Base-by-base conservation (phyloP, 2,797 vertebrate species). In the Channallabes apus region DNA sequence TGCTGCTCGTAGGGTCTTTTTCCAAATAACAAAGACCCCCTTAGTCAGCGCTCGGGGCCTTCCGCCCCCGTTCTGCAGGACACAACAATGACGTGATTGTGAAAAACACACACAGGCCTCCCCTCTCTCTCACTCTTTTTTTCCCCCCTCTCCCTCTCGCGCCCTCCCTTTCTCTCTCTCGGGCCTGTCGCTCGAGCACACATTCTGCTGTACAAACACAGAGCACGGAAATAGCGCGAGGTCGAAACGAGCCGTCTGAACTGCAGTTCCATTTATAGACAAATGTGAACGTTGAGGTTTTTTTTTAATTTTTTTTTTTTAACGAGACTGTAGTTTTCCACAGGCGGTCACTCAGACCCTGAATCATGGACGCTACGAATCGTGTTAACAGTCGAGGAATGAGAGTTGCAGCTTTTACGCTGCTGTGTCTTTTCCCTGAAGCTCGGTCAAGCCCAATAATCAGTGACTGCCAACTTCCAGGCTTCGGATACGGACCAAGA, bases 1-100 rank as follows among this genome's bases (percentile, higher is more conserved):
- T 56, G 71, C 75, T 54, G 65, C 78, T 82, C 61, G 51, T 78
- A 84, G 61, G 82, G 77, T 84, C 87, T 83, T 84, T 83, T 84
- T 86, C 75, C n/a, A 71, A 72, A 73, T 83, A 88, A 91, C 90
- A 91, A 91, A 90, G 89, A 78, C 83, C 85, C 83, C 88, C 85
- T 90, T 77, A 89, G 83, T 87, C 84, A 82, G 88, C 79, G 82
- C 41, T 76, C 79, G 56, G 80, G 84, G 76, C 90, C 85, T 81
- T 83, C 85, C 78, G 82, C 89, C 88, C 88, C 85, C 85, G 46
- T 80, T 86, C 77, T 85, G 77, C 46, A 82, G 54, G 35, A 86
- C 9, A 6, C 58, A 85, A 92, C 89, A 92, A 90, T 85, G 87
- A 62, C 67, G 86, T 32, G 79, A 90, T 91, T 91, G 89, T 90